Conservation (phyloP, 2,113 vertebrate genomes). For the Isurus oxyrinchus region DNA sequence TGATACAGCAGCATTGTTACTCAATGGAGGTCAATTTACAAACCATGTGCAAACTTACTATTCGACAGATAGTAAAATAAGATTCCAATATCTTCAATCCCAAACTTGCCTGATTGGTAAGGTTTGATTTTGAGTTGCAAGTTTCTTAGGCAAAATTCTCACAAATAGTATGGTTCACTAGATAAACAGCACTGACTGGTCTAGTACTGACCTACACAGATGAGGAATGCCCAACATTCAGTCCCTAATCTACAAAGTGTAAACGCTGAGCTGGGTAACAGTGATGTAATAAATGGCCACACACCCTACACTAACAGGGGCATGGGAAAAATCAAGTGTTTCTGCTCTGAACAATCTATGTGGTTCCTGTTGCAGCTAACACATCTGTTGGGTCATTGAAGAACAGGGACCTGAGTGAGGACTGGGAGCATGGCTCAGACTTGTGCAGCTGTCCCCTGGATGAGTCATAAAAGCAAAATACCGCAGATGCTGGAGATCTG, state of each 20-base stretch:
- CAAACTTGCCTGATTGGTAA: not conserved
- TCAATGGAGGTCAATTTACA: not conserved
- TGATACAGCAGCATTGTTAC: not conserved
- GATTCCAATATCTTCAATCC: not conserved
- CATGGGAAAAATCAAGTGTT: not conserved
- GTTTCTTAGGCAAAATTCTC: not conserved
- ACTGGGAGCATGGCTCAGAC: too few species aligned
- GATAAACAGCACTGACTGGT: not conserved
- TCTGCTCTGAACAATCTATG: not conserved
- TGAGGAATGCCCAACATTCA: not conserved
- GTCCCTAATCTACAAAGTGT: not conserved
- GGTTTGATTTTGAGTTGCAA: not conserved
- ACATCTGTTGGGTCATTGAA: too few species aligned
- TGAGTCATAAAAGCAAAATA: not conserved
- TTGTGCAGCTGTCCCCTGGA: not conserved
- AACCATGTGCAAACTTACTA: not conserved
- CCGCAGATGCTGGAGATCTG: too few species aligned
- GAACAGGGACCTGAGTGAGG: too few species aligned
- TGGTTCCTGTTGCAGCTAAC: not conserved
- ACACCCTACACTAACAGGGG: not conserved
- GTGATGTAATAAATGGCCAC: not conserved
- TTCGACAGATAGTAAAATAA: not conserved
- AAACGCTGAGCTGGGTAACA: not conserved
- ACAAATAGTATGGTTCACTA: not conserved
- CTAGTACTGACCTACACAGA: not conserved